phyloP scores from a whole-genome alignment of 1,140 invertebrate species.

The Diachasma alloeum region DNA sequence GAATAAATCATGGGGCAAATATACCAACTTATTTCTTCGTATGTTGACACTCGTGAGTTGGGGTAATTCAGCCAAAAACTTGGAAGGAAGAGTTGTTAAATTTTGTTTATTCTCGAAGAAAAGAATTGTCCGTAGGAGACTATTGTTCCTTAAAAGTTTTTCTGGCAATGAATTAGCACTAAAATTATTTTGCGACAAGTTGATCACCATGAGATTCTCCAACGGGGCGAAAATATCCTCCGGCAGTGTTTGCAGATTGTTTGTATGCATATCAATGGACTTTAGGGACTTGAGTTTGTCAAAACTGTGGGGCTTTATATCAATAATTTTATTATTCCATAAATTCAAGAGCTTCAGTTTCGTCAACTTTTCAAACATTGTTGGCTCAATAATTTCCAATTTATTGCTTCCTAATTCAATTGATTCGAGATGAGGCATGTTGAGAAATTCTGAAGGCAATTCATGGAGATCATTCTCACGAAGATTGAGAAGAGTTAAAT shows the following conservation, averaged over 20 bases:
- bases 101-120: constrained; percentile 60
- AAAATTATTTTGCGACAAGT: constrained; percentile 70
- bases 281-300: constrained; percentile 66
- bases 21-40: constrained; percentile 63
- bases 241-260: constrained; percentile 68
- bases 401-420: constrained; percentile 73
- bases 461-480: constrained; percentile 67
- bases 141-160: constrained; percentile 62
- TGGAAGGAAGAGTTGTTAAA: constrained; percentile 64
- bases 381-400: constrained; percentile 66
- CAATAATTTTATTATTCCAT: constrained; percentile 70
- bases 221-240: constrained; percentile 68
- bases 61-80: constrained; percentile 67
- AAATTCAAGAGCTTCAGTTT: constrained; percentile 69
- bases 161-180: constrained; percentile 63
- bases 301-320: constrained; percentile 69
- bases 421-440: constrained; percentile 61
- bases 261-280: constrained; percentile 70
- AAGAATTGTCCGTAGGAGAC: neutral
- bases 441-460: constrained; percentile 67
- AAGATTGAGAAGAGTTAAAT: constrained; percentile 69
- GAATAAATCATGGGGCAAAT: constrained; percentile 69
- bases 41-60: constrained; percentile 66
- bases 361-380: constrained; percentile 69
- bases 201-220: constrained; percentile 67